Evolutionary conservation across 2,113 vertebrate genomes (phyloP), one percentile per base, ranked within the genome.

Genomic region (Macaca mulatta): DNA sequence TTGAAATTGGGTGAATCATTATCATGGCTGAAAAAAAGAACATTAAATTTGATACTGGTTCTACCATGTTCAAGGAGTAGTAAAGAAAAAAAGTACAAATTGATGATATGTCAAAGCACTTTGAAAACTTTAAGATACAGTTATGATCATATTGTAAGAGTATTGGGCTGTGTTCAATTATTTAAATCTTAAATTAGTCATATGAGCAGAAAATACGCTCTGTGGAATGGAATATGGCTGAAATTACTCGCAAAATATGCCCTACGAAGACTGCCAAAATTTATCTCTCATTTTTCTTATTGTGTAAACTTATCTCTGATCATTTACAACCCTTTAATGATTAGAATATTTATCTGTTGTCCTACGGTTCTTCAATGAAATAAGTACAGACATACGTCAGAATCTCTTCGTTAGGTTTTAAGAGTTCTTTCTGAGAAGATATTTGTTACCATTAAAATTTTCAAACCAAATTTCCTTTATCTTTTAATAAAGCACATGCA

Each of bases 321-420:
- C 2, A 64, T 16, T 72, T 59, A 50, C 5, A 86, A n/a, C 14
- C 20, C 32, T 94, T 83, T 70, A 48, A 87, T 35, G n/a, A 64
- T 7, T 9, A 92, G 40, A 81, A 57, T 67, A 61, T 94, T 67
- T 89, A 92, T 55, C 11, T 77, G 18, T 22, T 86, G 35, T 67
- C 14, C 35, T 77, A 85, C 2, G 82, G n/a, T 86, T 92, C 27
- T 90, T 88, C 43, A n/a, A 85, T n/a, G 77, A 94, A 87, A 87
- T 30, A 69, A 87, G 83, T n/a, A 23, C 0, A 86, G 43, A 32
- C n/a, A 82, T 22, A 75, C 35, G 7, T 40, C 48, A 70, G 52
- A 90, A 92, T 17, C 16, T 78, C 77, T 89, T 70, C 61, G 93
- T 84, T 93, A 38, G 40, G 20, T 88, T 90, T 85, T 52, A 92